Evolutionary conservation across 2,113 vertebrate species (phyloP).

Genomic region (Lampris incognitus): DNA sequence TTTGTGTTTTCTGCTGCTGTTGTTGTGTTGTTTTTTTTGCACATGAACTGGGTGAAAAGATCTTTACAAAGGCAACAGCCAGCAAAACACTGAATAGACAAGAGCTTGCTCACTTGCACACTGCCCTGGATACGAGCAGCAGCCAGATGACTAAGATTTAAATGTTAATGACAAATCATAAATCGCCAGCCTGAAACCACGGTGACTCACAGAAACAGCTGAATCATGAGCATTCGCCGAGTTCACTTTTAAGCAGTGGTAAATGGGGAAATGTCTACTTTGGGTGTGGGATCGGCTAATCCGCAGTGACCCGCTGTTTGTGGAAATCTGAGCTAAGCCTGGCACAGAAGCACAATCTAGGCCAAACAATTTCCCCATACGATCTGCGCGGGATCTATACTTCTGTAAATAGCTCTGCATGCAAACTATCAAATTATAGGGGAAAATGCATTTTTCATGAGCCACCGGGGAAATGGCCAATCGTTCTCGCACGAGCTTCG

Average conservation of each 20-base stretch:
- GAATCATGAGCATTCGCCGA: slow-evolving; percentile 7
- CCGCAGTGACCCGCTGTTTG: slow-evolving; percentile 49
- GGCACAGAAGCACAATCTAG: slow-evolving; percentile 47
- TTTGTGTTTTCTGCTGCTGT: too few relatives aligned
- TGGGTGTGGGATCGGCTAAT: slow-evolving; percentile 47
- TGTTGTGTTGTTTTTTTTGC: too few relatives aligned
- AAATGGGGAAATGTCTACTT: slow-evolving; percentile 49
- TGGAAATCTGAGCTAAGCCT: slow-evolving; percentile 46
- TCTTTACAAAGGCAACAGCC: too few relatives aligned
- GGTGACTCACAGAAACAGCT: not conserved
- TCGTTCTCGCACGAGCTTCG: slow-evolving; percentile 34
- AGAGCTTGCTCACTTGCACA: too few relatives aligned
- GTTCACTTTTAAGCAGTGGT: slow-evolving; percentile 35
- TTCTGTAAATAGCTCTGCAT: slow-evolving; percentile 52
- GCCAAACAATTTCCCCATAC: slow-evolving; percentile 51
- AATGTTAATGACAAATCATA: not conserved
- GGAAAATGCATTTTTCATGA: slow-evolving; percentile 66
- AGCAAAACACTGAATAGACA: too few relatives aligned
- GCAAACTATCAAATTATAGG: slow-evolving; percentile 51
- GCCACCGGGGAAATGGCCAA: slow-evolving; percentile 39
- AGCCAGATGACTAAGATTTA: too few relatives aligned
- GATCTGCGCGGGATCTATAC: slow-evolving; percentile 54
- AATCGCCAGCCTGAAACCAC: not conserved
- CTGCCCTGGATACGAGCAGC: too few relatives aligned
- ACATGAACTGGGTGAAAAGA: too few relatives aligned